These are phyloP conservation scores for Aphaenogaster ashmeadi DNA, from an alignment of 1,140 invertebrate species.

Conservation along the genomic window DNA sequence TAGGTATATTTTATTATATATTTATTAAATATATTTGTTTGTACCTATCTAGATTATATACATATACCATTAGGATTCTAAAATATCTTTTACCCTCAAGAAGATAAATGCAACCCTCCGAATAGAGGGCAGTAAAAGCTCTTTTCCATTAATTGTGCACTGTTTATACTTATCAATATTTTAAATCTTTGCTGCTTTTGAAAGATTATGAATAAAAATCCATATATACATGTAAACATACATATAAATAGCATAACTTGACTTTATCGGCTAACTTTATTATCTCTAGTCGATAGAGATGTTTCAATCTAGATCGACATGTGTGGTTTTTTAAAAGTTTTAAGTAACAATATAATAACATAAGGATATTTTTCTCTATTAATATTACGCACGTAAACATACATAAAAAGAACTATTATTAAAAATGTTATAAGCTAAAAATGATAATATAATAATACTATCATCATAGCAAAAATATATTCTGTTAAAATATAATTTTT, in stretches of 20 bases:
- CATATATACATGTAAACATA: not conserved
- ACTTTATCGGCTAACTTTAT: not conserved
- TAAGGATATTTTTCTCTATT: not conserved
- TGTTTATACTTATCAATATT: not conserved
- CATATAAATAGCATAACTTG: too few species aligned
- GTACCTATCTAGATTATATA: not conserved
- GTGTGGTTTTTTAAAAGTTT: not conserved
- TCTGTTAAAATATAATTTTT: not conserved
- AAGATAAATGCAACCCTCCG: not conserved
- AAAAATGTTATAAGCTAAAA: not conserved
- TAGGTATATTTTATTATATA: not conserved
- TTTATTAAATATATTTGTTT: not conserved
- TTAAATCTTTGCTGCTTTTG: not conserved
- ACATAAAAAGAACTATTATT: not conserved
- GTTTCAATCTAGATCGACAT: not conserved
- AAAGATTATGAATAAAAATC: not conserved
- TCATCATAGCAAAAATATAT: not conserved
- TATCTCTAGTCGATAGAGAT: slow-evolving; percentile 44
- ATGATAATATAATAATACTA: not conserved
- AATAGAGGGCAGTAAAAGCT: not conserved
- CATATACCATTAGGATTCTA: not conserved
- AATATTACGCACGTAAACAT: not conserved
- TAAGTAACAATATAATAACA: not conserved
- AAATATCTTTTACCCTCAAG: not conserved
- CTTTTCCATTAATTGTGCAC: not conserved